Base-by-base conservation (phyloP, 1,140 invertebrate species). In the Maniola jurtina region DNA sequence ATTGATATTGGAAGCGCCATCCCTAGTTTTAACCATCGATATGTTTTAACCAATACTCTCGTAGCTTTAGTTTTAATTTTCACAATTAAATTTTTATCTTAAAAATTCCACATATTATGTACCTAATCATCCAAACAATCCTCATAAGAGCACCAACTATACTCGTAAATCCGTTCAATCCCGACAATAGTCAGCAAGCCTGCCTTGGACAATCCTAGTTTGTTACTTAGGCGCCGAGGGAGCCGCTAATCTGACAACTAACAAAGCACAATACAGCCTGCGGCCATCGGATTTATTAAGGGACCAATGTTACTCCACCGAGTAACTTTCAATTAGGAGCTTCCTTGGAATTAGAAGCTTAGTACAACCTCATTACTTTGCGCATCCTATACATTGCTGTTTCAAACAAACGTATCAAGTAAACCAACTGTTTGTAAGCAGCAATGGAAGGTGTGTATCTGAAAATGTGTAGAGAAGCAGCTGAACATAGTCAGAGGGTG, bases 221-320 rank as follows among this genome's bases (percentile, higher is more conserved):
- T 76, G 80, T 79, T 80, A 78, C 70, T 68, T 66, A 80, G 77
- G 77, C 77, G 79, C 76, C 79, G 75, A 77, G 83, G 77, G 83
- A 81, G 73, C 55, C 70, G 75, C 74, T 87, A 87, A 87, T 87
- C 84, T 85, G 84, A 87, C 84, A 87, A 79, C 72, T 67, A 84
- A 87, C 81, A 80, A 81, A 78, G 76, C 76, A 79, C 76, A 82
- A 76, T 75, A 73, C 67, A 72, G 75, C 75, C 70, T 77, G 77
- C 70, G 75, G 76, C 73, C 72, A 68, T 67, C 67, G 66, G 76
- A 77, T 79, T 80, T 79, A 77, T 83, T 85, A 87, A 81, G 79
- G 79, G 76, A 75, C 79, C 82, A 75, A 76, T 80, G 80, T 83
- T 83, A 86, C 76, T 84, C 75, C 63, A 54, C 71, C 80, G 73